Evolutionary conservation across 2,888 invertebrate species (phyloP), one percentile per base, ranked within the genome.

Genomic region (Polyploca ridens): DNA sequence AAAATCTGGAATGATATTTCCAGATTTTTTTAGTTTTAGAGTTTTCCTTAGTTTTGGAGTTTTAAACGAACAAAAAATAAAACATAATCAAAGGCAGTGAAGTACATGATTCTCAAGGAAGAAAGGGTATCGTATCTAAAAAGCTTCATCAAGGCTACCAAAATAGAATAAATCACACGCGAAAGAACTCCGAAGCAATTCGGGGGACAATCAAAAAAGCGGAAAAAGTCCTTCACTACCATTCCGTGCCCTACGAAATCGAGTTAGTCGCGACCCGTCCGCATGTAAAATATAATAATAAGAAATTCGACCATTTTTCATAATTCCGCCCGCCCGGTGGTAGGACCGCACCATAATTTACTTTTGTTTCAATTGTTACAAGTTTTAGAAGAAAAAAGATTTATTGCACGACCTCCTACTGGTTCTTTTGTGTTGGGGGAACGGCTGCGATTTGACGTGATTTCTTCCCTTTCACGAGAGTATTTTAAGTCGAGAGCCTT

Each of bases 301-400:
- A 75, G 72, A 72, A 74, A 76, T 69, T 72, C 74, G 63, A 72
- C 83, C 86, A 88, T 91, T 90, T 87, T 86, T 93, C 88, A 90
- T 90, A 90, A 90, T 87, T 88, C 85, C 72, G 71, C 73, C 69
- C 70, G 70, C 82, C 38, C 84, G 73, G 76, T 76, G 80, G 80
- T 70, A 79, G 68, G 76, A 67, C 77, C 76, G 72, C 71, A 72
- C 79, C 83, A 85, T 90, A 91, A 91, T 90, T 92, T 92, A 92
- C 90, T 88, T 92, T 92, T 90, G 90, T 93, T 92, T 90, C 91
- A 92, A 92, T 93, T 89, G 90, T 90, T 87, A 84, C 76, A 83
- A 89, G 83, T 88, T 87, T 75, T 78, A 83, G 81, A 82, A 76
- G 80, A 82, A 77, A 80, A 77, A 84, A 87, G 85, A 91, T 90